These are phyloP conservation scores for Phania funesta DNA, from an alignment of 2,888 invertebrate genomes.

Conservation along the genomic window DNA sequence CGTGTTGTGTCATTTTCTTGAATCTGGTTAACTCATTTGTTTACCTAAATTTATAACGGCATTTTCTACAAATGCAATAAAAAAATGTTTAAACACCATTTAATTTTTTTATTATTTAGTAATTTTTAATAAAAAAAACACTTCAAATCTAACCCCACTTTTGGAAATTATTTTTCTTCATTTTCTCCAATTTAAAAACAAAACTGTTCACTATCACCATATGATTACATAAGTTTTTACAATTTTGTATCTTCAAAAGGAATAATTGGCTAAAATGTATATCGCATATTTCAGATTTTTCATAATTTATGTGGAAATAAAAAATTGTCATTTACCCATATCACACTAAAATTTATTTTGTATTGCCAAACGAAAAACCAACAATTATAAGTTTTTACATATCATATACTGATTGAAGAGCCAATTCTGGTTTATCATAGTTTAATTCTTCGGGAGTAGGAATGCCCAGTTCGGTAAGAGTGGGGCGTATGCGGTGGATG, in stretches of 20 bases:
- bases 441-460: conserved; percentile 97
- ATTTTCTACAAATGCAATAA: no score
- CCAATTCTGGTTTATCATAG: conserved; percentile 96
- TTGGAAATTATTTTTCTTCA: background rate
- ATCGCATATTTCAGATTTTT: background rate
- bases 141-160: conserved; percentile 35
- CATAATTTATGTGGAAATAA: conserved; percentile 62
- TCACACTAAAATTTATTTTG: conserved; percentile 37
- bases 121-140: no score
- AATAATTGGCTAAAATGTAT: background rate
- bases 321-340: conserved; percentile 68
- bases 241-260: background rate
- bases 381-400: conserved; percentile 70
- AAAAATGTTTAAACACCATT: no score
- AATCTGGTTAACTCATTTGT: no score
- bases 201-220: background rate
- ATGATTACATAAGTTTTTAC: conserved; percentile 54
- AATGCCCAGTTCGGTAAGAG: conserved; percentile 95
- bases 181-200: background rate
- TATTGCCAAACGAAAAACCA: conserved; percentile 45
- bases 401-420: conserved; percentile 87
- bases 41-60: no score
- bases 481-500: conserved; percentile 94
- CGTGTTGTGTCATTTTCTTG: no score
- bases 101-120: no score